Evolutionary conservation across 2,797 vertebrate species (phyloP).

Genomic region (Chelidonichthys spinosus): DNA sequence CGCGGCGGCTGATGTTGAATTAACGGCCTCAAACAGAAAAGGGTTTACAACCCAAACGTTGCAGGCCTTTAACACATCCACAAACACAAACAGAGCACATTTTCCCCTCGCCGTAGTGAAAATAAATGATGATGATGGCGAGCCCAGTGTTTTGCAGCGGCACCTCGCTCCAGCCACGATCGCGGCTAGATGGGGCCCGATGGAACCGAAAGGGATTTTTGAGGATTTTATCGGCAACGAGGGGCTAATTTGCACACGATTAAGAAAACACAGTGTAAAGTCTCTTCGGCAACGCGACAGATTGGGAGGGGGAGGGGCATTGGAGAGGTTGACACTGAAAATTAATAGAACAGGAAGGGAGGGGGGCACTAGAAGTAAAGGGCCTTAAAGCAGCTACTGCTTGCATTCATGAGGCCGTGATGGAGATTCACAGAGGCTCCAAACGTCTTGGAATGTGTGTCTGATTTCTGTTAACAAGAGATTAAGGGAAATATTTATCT

Average conservation of each 20-base stretch:
- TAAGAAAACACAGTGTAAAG: conserved; percentile 78
- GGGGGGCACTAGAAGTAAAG: conserved; percentile 27
- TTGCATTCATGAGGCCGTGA: conserved; percentile 40
- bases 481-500: conserved; percentile 70
- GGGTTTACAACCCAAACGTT: conserved; percentile 60
- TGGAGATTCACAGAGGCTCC: conserved; percentile 28
- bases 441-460: conserved; percentile 15
- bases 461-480: conserved; percentile 43
- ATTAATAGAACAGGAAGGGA: conserved; percentile 20
- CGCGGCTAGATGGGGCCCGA: conserved; percentile 23
- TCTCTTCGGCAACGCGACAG: conserved; percentile 49
- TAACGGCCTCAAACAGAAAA: conserved; percentile 50
- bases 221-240: conserved; percentile 70
- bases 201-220: conserved; percentile 65
- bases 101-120: conserved; percentile 57
- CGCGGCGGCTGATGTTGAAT: conserved; percentile 53
- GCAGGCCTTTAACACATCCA: conserved; percentile 70
- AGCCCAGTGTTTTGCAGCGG: conserved; percentile 63
- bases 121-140: conserved; percentile 63
- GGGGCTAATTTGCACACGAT: conserved; percentile 80
- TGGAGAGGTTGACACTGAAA: conserved; percentile 33
- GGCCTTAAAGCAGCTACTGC: conserved; percentile 44
- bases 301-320: conserved; percentile 31
- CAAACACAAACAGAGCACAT: conserved; percentile 74
- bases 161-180: conserved; percentile 32